phyloP scores from a whole-genome alignment of 2,888 invertebrate genomes.

The Hofmannophila pseudospretella region DNA sequence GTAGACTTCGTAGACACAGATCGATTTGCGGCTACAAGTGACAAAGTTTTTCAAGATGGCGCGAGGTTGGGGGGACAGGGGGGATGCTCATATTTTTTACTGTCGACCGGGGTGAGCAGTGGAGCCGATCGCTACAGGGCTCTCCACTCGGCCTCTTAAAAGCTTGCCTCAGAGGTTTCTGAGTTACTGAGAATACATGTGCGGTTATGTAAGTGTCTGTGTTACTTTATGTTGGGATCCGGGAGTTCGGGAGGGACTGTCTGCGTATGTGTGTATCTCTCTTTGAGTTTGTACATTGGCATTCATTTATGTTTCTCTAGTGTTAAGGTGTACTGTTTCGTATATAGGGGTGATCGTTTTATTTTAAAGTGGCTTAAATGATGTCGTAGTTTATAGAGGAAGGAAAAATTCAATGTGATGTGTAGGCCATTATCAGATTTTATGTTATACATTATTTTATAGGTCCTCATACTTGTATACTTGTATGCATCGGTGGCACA shows the following conservation, averaged over 20 bases:
- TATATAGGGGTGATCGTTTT: slow-evolving; percentile 1
- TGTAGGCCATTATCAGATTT: too few species aligned
- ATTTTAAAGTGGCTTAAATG: neutral
- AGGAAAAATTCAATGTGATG: neutral
- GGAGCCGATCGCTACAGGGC: slow-evolving; percentile 74
- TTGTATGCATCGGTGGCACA: too few species aligned
- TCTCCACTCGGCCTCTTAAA: slow-evolving; percentile 75
- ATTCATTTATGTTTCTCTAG: neutral
- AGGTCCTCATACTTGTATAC: too few species aligned
- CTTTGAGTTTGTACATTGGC: neutral
- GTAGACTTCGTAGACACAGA: slow-evolving; percentile 63
- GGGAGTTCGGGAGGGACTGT: neutral
- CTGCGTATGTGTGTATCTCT: neutral
- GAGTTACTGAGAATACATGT: slow-evolving; percentile 56
- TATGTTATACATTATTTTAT: too few species aligned
- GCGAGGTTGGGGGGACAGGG: slow-evolving; percentile 34
- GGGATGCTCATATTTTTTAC: slow-evolving; percentile 77
- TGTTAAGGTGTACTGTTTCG: neutral
- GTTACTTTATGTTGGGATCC: slow-evolving; percentile 9
- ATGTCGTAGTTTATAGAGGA: neutral
- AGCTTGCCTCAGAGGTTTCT: slow-evolving; percentile 62
- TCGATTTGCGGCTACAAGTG: slow-evolving; percentile 74
- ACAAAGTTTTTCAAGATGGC: slow-evolving; percentile 76
- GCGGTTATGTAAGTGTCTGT: slow-evolving; percentile 56
- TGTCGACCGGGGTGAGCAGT: slow-evolving; percentile 75